A percentile compares a stretch with the other conserved stretches of the same genome.
phyloP scores from a whole-genome alignment of 2,888 invertebrate species.

The Apamea monoglypha region DNA sequence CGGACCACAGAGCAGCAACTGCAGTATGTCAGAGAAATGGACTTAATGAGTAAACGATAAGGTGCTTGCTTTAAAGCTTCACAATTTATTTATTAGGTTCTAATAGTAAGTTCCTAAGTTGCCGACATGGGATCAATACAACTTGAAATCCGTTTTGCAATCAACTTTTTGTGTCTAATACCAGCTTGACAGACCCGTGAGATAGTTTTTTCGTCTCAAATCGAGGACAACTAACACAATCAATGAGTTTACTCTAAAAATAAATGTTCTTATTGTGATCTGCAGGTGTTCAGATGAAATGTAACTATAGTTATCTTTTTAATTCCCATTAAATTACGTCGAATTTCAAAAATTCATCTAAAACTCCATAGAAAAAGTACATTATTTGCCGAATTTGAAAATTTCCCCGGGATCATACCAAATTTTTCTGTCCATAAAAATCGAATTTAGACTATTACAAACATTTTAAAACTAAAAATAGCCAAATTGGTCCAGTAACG shows the following conservation, averaged over 20 bases:
- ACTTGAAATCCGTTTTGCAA: constrained; percentile 40
- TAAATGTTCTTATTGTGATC: constrained; percentile 2
- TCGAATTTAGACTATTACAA: too few species aligned
- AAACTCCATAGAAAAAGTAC: neutral
- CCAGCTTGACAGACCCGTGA: constrained; percentile 22
- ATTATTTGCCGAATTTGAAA: neutral
- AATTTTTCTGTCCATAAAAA: neutral
- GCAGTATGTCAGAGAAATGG: neutral
- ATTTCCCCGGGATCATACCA: neutral
- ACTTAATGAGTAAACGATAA: neutral
- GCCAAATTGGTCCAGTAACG: neutral
- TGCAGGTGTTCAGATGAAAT: neutral
- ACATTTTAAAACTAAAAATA: neutral
- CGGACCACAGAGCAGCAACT: neutral
- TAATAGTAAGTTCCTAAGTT: neutral
- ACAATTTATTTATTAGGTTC: neutral
- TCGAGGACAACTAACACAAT: constrained; percentile 35
- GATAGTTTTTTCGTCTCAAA: constrained; percentile 31
- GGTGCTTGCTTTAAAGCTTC: neutral
- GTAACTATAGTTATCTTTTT: neutral
- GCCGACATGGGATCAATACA: neutral
- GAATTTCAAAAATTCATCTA: neutral
- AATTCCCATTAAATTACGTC: neutral
- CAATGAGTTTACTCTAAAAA: constrained; percentile 21
- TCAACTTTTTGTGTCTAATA: constrained; percentile 40